A percentile compares a stretch with the other conserved stretches of the same genome.
These are phyloP conservation scores for Oreochromis tanganicae DNA, from an alignment of 2,113 vertebrate species.

Conservation along the genomic window DNA sequence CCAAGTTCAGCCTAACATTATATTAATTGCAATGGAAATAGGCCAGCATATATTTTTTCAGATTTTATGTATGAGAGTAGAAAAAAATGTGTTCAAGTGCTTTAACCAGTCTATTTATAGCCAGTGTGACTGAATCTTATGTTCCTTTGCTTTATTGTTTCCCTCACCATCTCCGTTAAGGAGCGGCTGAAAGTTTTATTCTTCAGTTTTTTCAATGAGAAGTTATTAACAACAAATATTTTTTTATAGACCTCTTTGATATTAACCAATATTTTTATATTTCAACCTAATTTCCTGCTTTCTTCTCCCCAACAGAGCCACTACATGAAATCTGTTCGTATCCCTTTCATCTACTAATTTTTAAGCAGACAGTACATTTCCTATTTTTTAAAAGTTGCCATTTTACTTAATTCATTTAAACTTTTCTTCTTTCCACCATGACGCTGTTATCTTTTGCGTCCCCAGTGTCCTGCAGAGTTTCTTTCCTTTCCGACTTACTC, in stretches of 20 bases:
- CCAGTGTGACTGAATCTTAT: background rate
- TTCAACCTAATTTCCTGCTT: background rate
- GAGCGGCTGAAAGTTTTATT: background rate
- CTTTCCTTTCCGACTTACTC: background rate
- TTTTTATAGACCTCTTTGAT: background rate
- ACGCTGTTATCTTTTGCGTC: slow-evolving; percentile 23
- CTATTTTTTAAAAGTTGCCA: slow-evolving; percentile 8
- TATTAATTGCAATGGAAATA: background rate
- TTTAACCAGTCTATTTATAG: background rate
- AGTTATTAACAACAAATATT: background rate
- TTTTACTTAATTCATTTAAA: background rate
- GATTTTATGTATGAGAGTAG: background rate
- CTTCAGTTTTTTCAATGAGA: background rate
- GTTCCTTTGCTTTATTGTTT: background rate
- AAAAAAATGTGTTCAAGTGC: background rate
- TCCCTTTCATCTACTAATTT: background rate
- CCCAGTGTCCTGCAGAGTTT: slow-evolving; percentile 7
- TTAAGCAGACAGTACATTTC: slow-evolving; percentile 10
- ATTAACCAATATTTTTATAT: background rate
- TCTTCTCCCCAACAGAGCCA: background rate
- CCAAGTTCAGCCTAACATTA: background rate
- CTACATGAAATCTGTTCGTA: background rate
- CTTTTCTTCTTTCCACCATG: background rate
- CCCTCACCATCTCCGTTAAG: background rate
- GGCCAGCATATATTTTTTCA: background rate